Conservation (phyloP, 2,797 vertebrate genomes). For the Gouania willdenowi region DNA sequence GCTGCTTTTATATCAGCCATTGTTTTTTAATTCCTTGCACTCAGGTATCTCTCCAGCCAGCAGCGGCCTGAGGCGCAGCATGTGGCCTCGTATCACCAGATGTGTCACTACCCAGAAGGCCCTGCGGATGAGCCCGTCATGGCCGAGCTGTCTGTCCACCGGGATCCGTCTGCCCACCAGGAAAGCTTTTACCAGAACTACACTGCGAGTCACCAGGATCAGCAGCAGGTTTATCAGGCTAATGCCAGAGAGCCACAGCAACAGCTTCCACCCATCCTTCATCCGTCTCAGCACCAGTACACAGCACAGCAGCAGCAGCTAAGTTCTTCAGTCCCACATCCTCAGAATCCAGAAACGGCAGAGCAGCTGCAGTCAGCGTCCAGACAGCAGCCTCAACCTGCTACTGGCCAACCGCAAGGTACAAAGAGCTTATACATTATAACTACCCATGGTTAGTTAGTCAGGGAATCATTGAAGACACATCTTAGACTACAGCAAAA, state of each 20-base stretch:
- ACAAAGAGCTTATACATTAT: not conserved
- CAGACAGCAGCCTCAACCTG: conserved; percentile 34
- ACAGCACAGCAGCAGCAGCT: conserved; percentile 19
- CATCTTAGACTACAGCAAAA: too few relatives aligned
- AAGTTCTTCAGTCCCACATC: too few relatives aligned
- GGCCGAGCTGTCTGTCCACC: conserved; percentile 62
- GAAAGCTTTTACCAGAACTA: conserved; percentile 47
- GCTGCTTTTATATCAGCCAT: conserved; percentile 18
- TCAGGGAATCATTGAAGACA: too few relatives aligned
- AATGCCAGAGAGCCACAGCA: conserved; percentile 38
- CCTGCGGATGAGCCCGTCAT: conserved; percentile 58
- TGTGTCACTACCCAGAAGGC: conserved; percentile 46
- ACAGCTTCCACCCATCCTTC: conserved; percentile 12
- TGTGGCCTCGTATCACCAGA: conserved; percentile 57
- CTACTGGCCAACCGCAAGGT: conserved; percentile 35
- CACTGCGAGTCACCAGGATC: conserved; percentile 25
- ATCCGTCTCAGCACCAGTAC: conserved; percentile 18
- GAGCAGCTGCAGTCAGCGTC: conserved; percentile 17
- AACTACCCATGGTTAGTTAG: too few relatives aligned
- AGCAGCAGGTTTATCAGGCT: conserved; percentile 38
- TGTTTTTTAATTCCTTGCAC: conserved; percentile 52
- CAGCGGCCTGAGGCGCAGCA: conserved; percentile 67
- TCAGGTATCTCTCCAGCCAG: conserved; percentile 72
- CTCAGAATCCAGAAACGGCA: conserved; percentile 26
- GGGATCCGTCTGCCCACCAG: conserved; percentile 51